These are phyloP conservation scores for Nothocercus nigrocapillus DNA, from an alignment of 2,113 vertebrate species.

Conservation along the genomic window DNA sequence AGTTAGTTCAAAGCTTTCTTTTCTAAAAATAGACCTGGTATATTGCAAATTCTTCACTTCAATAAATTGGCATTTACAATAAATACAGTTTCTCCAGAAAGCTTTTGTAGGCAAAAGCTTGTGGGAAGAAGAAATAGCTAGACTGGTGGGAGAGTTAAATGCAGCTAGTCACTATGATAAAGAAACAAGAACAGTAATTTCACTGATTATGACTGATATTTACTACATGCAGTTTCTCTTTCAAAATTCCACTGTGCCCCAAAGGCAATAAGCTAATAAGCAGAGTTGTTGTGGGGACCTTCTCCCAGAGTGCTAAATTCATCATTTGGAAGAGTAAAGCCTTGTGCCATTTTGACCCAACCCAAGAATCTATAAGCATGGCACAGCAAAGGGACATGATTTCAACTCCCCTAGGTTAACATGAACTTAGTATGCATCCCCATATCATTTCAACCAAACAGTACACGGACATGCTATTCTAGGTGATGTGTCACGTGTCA, in stretches of 20 bases:
- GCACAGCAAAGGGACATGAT: neutral
- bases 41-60: neutral
- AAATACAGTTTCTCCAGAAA: neutral
- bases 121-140: neutral
- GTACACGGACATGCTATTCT: neutral
- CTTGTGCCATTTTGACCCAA: neutral
- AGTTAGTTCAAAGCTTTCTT: constrained; percentile 3
- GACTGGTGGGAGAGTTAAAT: neutral
- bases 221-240: neutral
- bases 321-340: neutral
- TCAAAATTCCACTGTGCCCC: neutral
- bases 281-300: neutral
- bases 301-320: neutral
- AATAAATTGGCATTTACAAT: neutral
- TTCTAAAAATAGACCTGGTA: constrained; percentile 26
- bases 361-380: neutral
- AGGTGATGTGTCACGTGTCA: no score
- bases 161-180: neutral
- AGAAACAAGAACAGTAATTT: neutral
- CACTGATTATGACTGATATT: neutral
- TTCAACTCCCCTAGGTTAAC: neutral
- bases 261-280: neutral
- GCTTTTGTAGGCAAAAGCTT: neutral
- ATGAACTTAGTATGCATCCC: neutral
- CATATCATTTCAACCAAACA: neutral